phyloP scores from a whole-genome alignment of 2,797 vertebrate species.

The Gephyroberyx darwinii region DNA sequence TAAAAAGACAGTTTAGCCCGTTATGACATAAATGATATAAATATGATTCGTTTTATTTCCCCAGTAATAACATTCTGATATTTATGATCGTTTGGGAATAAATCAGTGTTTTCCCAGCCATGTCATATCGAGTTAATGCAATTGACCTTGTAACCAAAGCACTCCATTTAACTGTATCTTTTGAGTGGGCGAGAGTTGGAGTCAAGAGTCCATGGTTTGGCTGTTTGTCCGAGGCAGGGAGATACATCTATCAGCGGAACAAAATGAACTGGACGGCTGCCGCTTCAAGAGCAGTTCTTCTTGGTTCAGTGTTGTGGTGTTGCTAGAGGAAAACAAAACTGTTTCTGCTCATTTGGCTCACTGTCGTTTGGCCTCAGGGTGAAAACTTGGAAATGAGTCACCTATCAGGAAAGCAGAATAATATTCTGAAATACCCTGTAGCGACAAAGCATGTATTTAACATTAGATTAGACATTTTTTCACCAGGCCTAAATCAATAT shows the following conservation, averaged over 20 bases:
- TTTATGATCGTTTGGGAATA: conserved; percentile 19
- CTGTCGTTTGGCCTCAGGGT: conserved; percentile 30
- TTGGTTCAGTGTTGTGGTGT: conserved; percentile 28
- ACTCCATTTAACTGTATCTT: conserved; percentile 11
- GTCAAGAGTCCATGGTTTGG: conserved; percentile 24
- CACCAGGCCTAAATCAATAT: not conserved
- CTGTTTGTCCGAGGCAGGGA: conserved; percentile 43
- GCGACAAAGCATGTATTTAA: conserved; percentile 10
- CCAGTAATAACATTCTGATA: not conserved
- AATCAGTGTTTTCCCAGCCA: conserved; percentile 3
- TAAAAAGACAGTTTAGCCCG: not conserved
- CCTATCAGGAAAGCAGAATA: conserved; percentile 26
- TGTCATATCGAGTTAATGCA: conserved; percentile 25
- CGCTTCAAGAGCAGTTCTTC: conserved; percentile 32
- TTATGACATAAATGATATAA: not conserved
- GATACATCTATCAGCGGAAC: conserved; percentile 36
- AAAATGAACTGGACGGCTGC: conserved; percentile 40
- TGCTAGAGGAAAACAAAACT: conserved; percentile 37
- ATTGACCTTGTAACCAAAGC: conserved; percentile 30
- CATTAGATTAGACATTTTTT: not conserved
- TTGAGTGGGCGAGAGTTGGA: conserved; percentile 24
- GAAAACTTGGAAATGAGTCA: conserved; percentile 31
- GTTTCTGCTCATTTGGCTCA: conserved; percentile 28
- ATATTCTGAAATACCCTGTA: conserved; percentile 17
- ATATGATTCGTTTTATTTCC: not conserved